Base-by-base conservation (phyloP, 2,888 invertebrate species). In the Pilophorus perplexus region DNA sequence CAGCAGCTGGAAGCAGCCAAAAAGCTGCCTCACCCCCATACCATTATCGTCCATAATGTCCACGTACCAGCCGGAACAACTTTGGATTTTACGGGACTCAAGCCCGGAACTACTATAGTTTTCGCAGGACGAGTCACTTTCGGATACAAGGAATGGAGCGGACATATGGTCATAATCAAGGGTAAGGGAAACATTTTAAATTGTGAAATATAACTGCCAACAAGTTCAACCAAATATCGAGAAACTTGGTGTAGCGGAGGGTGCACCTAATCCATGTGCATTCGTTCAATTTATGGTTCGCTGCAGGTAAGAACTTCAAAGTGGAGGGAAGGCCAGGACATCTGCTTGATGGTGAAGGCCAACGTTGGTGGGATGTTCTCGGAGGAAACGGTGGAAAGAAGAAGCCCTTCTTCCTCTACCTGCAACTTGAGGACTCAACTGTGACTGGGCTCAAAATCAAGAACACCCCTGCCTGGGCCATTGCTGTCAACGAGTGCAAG, bases 371-470 rank as follows among this genome's bases (percentile, higher is more conserved):
- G 59, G 59, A 59, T 42, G 16, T 16, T n/a, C 16, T 37, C 22
- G 59, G 59, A 59, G 59, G 59, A 25, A 59, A 59, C 40, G 18
- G 59, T 6, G 59, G 59, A 4, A 59, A 59, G 28, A 59, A 22
- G 23, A 59, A 59, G 28, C 59, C 59, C 14, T 46, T 46, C 46
- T 20, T 46, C 22, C 10, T 59, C 42, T 33, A 59, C 59, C 22
- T 22, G 16, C 28, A 25, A 5, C 59, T 59, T 14, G 2, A 25
- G 16, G 18, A 59, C 18, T 59, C 59, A 40, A 38, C 25, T 2
- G 28, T 59, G 23, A 3, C 20, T 14, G 12, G 40, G 2, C 40
- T 59, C 14, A 40, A 38, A 22, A 33, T 59, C 25, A 40, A 37
- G 16, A 59, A 59, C 16, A 12, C 20, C 5, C 59, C 59, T 12